Evolutionary conservation across 2,888 invertebrate species (phyloP).

Genomic region (Ligdia adustata): DNA sequence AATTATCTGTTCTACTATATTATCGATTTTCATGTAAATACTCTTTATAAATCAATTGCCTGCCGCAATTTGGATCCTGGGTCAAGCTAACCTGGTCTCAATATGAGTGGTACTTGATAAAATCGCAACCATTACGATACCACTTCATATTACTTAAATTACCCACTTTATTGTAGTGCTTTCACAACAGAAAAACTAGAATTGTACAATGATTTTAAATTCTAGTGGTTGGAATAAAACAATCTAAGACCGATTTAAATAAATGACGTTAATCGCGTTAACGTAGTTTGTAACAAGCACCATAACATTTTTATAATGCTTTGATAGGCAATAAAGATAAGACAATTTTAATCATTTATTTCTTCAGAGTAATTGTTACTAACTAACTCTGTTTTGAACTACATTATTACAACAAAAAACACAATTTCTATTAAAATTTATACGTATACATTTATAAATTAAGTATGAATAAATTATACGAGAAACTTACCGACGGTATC

Average conservation of each 20-base stretch:
- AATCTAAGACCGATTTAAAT: too few relatives aligned
- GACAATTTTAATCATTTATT: conserved; percentile 24
- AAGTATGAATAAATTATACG: too few relatives aligned
- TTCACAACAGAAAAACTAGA: not conserved
- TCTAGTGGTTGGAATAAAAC: too few relatives aligned
- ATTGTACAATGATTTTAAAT: too few relatives aligned
- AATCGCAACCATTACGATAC: conserved; percentile 4
- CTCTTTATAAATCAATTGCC: too few relatives aligned
- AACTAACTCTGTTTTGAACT: too few relatives aligned
- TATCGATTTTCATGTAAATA: too few relatives aligned
- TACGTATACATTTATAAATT: too few relatives aligned
- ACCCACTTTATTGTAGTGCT: conserved; percentile 3
- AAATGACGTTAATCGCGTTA: too few relatives aligned
- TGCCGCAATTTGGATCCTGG: not conserved
- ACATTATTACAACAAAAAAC: too few relatives aligned
- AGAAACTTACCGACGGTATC: conserved; percentile 75
- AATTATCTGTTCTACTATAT: too few relatives aligned
- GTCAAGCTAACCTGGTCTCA: not conserved
- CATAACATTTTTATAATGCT: conserved; percentile 20
- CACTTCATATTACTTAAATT: conserved; percentile 1
- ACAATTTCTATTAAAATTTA: too few relatives aligned
- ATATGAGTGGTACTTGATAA: conserved; percentile 1
- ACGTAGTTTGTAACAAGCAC: not conserved
- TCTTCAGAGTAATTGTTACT: conserved; percentile 15
- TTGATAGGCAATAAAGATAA: conserved; percentile 36